Evolutionary conservation across 2,113 vertebrate genomes (phyloP).

Genomic region (Gila orcuttii): DNA sequence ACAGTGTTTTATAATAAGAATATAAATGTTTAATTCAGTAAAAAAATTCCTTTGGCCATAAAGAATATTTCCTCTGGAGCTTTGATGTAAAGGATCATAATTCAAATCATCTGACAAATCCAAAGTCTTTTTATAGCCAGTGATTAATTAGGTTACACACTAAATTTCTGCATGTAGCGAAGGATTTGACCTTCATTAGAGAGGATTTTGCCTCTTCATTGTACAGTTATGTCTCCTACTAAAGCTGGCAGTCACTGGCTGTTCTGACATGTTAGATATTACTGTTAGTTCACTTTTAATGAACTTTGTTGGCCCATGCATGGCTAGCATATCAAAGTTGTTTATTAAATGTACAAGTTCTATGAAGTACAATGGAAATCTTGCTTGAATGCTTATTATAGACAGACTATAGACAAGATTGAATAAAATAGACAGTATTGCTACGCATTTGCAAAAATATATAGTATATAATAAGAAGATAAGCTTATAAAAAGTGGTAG

Average conservation of each 20-base stretch:
- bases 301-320: neutral
- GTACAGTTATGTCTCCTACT: slow-evolving; percentile 30
- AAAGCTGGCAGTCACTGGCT: neutral
- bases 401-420: neutral
- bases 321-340: neutral
- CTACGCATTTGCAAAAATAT: neutral
- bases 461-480: neutral
- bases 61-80: neutral
- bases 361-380: neutral
- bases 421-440: neutral
- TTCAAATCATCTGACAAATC: slow-evolving; percentile 47
- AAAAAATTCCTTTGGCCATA: neutral
- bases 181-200: slow-evolving; percentile 10
- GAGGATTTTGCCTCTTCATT: neutral
- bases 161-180: slow-evolving; percentile 16
- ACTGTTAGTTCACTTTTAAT: neutral
- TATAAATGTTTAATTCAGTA: neutral
- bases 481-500: neutral
- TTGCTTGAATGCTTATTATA: neutral
- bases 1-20: neutral
- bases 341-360: neutral
- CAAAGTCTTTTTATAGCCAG: slow-evolving; percentile 62
- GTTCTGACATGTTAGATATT: neutral
- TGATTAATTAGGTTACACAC: slow-evolving; percentile 58
- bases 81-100: slow-evolving; percentile 43